phyloP scores from a whole-genome alignment of 2,797 vertebrate species.

The Sebastes jordani region DNA sequence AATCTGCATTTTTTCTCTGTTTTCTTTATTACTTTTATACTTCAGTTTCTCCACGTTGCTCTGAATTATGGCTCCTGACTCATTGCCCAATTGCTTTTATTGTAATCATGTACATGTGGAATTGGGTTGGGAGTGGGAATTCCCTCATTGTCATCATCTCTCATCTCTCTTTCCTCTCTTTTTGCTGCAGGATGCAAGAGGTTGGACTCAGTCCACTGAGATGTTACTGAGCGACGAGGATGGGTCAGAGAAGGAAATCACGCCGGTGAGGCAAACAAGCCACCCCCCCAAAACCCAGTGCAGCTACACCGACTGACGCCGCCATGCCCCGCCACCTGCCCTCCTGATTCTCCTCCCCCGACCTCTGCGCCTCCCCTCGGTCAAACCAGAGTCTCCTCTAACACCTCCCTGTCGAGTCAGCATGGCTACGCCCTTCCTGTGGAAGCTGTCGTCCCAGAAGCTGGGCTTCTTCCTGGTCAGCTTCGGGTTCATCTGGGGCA shows the following conservation, averaged over 20 bases:
- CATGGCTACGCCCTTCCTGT: conserved; percentile 92
- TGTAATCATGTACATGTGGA: neutral
- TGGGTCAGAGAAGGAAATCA: conserved; percentile 55
- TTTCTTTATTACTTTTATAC: too few species aligned
- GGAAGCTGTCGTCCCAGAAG: conserved; percentile 99
- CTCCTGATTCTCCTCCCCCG: conserved; percentile 61
- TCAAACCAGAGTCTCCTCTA: conserved; percentile 10
- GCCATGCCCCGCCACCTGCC: conserved; percentile 67
- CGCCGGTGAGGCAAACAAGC: conserved; percentile 44
- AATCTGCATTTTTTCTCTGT: too few species aligned
- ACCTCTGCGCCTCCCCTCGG: neutral
- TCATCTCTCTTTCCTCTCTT: neutral
- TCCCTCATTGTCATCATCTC: neutral
- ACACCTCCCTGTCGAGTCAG: conserved; percentile 46
- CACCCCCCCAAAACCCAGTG: neutral
- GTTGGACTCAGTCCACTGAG: conserved; percentile 23
- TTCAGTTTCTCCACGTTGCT: neutral
- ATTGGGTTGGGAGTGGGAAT: neutral
- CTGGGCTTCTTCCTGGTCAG: conserved; percentile 98
- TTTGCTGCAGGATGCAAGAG: conserved; percentile 42
- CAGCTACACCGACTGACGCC: conserved; percentile 21
- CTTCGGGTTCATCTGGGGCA: conserved; percentile 99
- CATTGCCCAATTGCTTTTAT: neutral
- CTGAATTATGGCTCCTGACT: neutral
- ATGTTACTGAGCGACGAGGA: conserved; percentile 50